A percentile compares a stretch with the other conserved stretches of the same genome.
Evolutionary conservation across 2,113 vertebrate species (phyloP).

Genomic region (Spizaetus ornatus): DNA sequence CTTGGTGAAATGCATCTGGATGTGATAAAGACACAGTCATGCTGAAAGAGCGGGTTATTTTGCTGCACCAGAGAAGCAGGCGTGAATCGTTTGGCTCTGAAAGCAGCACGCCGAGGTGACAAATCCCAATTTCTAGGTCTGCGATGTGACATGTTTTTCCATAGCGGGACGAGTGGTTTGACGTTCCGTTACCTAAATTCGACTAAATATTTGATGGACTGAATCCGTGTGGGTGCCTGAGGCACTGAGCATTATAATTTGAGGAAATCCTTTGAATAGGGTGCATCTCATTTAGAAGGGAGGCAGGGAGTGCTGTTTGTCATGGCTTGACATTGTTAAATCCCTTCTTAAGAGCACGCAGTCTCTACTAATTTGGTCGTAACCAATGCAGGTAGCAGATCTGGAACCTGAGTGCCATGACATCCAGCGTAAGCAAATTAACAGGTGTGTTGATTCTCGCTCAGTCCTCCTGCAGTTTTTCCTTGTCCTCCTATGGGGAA

Average conservation of each 20-base stretch:
- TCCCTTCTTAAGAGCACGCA: background rate
- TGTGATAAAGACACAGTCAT: background rate
- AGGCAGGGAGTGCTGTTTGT: background rate
- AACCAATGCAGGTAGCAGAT: background rate
- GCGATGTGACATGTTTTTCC: background rate
- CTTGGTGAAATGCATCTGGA: background rate
- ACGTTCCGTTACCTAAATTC: background rate
- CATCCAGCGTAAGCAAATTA: background rate
- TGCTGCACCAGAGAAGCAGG: background rate
- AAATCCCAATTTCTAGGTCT: background rate
- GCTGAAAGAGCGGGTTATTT: background rate
- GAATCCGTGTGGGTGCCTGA: background rate
- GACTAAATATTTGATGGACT: background rate
- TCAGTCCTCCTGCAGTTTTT: background rate
- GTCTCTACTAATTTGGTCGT: background rate
- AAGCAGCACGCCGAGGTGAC: background rate
- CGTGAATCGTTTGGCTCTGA: background rate
- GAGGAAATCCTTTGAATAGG: conserved; percentile 8
- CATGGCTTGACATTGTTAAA: background rate
- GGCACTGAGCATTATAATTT: background rate
- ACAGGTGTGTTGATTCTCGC: background rate
- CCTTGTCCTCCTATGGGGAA: background rate
- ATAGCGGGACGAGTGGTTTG: background rate
- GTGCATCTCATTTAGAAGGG: background rate
- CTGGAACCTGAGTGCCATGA: background rate